Conservation (phyloP, 2,113 vertebrate species). For the Monopterus albus region DNA sequence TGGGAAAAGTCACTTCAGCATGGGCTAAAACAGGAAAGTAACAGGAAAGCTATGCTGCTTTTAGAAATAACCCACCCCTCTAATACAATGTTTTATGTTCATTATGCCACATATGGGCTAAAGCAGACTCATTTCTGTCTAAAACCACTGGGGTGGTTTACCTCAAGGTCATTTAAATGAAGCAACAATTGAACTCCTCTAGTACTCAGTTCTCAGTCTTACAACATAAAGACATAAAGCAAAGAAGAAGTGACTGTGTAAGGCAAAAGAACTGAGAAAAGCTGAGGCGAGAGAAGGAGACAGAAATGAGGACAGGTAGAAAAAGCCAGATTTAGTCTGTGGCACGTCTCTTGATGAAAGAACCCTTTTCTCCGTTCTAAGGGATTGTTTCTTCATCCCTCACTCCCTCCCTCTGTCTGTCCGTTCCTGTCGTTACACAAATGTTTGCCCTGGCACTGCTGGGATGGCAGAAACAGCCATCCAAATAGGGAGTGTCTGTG, state of each 20-base stretch:
- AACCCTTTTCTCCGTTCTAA: constrained; percentile 61
- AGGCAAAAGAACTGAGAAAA: constrained; percentile 17
- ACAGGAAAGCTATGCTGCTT: background rate
- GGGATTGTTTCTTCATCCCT: constrained; percentile 49
- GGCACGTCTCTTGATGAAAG: constrained; percentile 57
- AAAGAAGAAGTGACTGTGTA: background rate
- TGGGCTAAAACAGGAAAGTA: constrained; percentile 15
- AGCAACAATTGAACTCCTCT: constrained; percentile 17
- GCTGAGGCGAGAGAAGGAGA: constrained; percentile 7
- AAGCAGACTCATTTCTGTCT: background rate
- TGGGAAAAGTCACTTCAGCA: background rate
- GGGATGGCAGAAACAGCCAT: constrained; percentile 43
- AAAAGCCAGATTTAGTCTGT: constrained; percentile 46
- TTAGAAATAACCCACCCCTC: constrained; percentile 16
- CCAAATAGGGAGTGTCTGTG: constrained; percentile 40
- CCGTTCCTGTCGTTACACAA: constrained; percentile 61
- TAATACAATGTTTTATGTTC: constrained; percentile 1
- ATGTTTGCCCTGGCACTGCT: constrained; percentile 64
- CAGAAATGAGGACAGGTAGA: constrained; percentile 38
- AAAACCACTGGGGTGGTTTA: constrained; percentile 8
- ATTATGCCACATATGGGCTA: background rate
- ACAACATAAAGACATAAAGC: background rate
- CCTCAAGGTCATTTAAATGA: constrained; percentile 13
- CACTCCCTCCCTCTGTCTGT: constrained; percentile 43
- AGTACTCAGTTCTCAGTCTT: background rate